Base-by-base conservation (phyloP, 2,888 invertebrate species). In the Euzetes globulus region DNA sequence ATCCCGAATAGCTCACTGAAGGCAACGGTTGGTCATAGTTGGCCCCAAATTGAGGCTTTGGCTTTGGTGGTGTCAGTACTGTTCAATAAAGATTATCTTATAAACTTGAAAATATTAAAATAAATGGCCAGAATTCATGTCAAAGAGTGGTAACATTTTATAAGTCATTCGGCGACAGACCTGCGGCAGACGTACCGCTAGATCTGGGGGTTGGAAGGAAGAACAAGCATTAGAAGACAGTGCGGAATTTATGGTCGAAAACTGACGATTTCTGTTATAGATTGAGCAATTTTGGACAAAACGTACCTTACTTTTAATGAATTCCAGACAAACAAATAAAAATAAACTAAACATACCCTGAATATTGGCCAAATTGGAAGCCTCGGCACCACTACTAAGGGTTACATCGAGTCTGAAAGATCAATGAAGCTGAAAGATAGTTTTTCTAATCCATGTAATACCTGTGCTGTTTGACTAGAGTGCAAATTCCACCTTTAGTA, bases 401-500 rank as follows among this genome's bases (percentile, higher is more conserved):
- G 11, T 65, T 3, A 37, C 65, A 19, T 65, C 65, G n/a, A 65
- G n/a, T 65, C 65, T 65, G 17, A 58, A 13, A 27, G 4, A 27
- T 4, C 4, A 58, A 37, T 37, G 11, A 63, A 41, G 11, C 7
- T 11, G 41, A 5, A 9, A 41, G 11, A 41, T 11, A 13, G n/a
- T 7, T 6, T 50, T 50, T 17, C 4, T 5, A 22, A 11, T 22
- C n/a, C 9, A 9, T 6, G 4, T 22, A 5, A 50, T 70, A 74
- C 74, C 87, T 86, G 85, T 94, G 93, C 83, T 92, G 91, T 83
- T 92, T 92, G 79, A 94, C 87, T 80, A 98, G 86, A 80, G 89
- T 87, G 83, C 96, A 92, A 82, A 95, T 94, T 77, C 95, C 95
- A 78, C 96, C 95, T 82, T 94, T 93, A 75, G 86, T 85, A 19